Evolutionary conservation across 2,888 invertebrate genomes (phyloP).

Genomic region (Cheilosia soror): DNA sequence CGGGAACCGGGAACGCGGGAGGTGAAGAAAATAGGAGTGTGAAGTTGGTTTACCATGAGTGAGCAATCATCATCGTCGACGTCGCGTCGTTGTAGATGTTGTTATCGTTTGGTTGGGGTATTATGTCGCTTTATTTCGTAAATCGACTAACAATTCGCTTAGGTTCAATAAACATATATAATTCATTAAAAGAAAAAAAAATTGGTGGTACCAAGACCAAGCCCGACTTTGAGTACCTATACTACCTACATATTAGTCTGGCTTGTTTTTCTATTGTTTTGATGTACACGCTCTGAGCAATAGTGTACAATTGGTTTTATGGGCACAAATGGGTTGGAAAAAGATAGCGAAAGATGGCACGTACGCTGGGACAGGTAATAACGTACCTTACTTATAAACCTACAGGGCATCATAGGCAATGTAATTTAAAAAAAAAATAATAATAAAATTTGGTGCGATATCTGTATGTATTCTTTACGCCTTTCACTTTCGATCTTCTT

Average conservation of each 20-base stretch:
- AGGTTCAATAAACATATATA: slow-evolving; percentile 64
- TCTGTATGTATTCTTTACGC: too few species aligned
- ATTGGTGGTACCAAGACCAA: slow-evolving; percentile 19
- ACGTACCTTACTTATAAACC: too few species aligned
- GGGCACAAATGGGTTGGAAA: slow-evolving; percentile 10
- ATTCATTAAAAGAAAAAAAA: slow-evolving; percentile 26
- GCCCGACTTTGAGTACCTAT: slow-evolving; percentile 8
- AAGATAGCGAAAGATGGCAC: not conserved
- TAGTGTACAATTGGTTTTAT: slow-evolving; percentile 45
- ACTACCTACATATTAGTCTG: slow-evolving; percentile 16
- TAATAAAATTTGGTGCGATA: too few species aligned
- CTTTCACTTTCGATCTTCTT: too few species aligned
- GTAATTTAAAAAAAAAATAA: too few species aligned
- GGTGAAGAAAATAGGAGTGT: slow-evolving; percentile 67
- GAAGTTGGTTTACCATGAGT: slow-evolving; percentile 69
- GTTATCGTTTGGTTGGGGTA: slow-evolving; percentile 43
- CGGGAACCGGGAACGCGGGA: slow-evolving; percentile 33
- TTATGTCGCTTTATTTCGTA: slow-evolving; percentile 64
- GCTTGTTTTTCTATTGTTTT: slow-evolving; percentile 16
- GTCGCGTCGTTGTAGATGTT: slow-evolving; percentile 14
- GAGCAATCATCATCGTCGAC: slow-evolving; percentile 59
- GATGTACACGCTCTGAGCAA: not conserved
- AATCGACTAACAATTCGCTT: slow-evolving; percentile 64
- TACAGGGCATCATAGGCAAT: too few species aligned
- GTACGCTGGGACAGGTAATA: too few species aligned